These are phyloP conservation scores for Anaspis maculata DNA, from an alignment of 2,888 invertebrate genomes.

Conservation along the genomic window DNA sequence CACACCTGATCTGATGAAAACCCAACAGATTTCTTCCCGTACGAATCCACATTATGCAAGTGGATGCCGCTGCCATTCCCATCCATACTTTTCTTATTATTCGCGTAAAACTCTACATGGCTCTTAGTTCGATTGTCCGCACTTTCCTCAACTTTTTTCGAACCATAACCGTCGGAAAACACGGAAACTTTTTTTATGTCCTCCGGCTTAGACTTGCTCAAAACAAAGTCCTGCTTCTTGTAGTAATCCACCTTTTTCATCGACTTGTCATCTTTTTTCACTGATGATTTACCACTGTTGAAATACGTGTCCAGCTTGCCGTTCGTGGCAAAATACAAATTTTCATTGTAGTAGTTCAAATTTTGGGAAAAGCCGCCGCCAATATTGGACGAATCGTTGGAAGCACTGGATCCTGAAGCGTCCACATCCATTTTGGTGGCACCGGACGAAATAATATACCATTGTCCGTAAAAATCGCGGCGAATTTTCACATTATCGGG, in stretches of 20 bases:
- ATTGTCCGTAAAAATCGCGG: no score
- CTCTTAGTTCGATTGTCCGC: slow-evolving; percentile 24
- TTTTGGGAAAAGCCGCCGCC: slow-evolving; percentile 25
- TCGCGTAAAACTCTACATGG: slow-evolving; percentile 31
- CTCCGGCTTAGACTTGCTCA: slow-evolving; percentile 17
- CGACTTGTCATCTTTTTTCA: slow-evolving; percentile 16
- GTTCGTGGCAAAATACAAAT: slow-evolving; percentile 29
- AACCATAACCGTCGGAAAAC: slow-evolving; percentile 11
- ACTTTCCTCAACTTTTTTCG: slow-evolving; percentile 22
- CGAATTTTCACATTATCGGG: no score
- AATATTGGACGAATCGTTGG: slow-evolving; percentile 32
- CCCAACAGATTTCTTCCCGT: slow-evolving; percentile 38
- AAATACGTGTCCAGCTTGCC: slow-evolving; percentile 32
- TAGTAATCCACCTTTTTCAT: slow-evolving; percentile 26
- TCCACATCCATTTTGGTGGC: slow-evolving; percentile 31
- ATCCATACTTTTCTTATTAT: slow-evolving; percentile 26
- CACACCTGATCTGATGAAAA: slow-evolving; percentile 60
- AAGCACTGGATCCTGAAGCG: slow-evolving; percentile 31
- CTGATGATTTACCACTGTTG: slow-evolving; percentile 22
- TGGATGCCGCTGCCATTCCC: slow-evolving; percentile 29
- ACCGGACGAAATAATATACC: no score
- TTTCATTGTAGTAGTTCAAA: slow-evolving; percentile 33
- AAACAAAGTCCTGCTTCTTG: slow-evolving; percentile 19
- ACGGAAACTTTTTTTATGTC: slow-evolving; percentile 12
- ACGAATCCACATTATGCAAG: slow-evolving; percentile 33